Base-by-base conservation (phyloP, 2,797 vertebrate genomes). In the Squalus acanthias region DNA sequence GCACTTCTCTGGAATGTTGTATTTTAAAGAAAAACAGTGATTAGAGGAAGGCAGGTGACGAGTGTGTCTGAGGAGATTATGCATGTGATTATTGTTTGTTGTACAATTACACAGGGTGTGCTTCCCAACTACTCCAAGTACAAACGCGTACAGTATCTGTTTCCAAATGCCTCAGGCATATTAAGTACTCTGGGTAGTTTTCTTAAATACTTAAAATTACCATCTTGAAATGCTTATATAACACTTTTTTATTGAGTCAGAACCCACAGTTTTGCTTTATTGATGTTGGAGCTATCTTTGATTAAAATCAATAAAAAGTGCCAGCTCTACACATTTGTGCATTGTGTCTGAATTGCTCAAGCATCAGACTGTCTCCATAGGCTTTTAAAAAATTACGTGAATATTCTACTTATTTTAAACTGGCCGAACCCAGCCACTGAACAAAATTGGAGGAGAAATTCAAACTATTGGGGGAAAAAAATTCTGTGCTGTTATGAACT, bases 1-100 rank as follows among this genome's bases (percentile, higher is more conserved):
- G 39, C 91, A 69, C 63, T 69, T 69, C 63, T 69, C 91, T 69
- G 63, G 65, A 93, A 93, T 69, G 33, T 46, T 46, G n/a, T 93
- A 93, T 46, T 93, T 92, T 93, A 39, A 93, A 93, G 33, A 93
- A 46, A 93, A 93, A 24, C 67, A 24, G 67, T 93, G 65, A 93
- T 93, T 24, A 93, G 20, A 93, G n/a, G 39, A 69, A 67, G 65
- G 20, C 63, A 93, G 65, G 17, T 46, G 91, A 93, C 3, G 33
- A 46, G 2, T 69, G 20, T 69, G 8, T 93, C 91, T 93, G 17
- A 67, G 33, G 63, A 93, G n/a, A 69, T 93, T 20, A 46, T 93
- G n/a, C 22, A 69, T 9, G 33, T 63, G 39, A 93, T 93, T n/a
- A 93, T 93, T 67, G n/a, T 69, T 93, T 93, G 17, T 69, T 93